phyloP scores from a whole-genome alignment of 2,888 invertebrate species.

The Biston betularia region DNA sequence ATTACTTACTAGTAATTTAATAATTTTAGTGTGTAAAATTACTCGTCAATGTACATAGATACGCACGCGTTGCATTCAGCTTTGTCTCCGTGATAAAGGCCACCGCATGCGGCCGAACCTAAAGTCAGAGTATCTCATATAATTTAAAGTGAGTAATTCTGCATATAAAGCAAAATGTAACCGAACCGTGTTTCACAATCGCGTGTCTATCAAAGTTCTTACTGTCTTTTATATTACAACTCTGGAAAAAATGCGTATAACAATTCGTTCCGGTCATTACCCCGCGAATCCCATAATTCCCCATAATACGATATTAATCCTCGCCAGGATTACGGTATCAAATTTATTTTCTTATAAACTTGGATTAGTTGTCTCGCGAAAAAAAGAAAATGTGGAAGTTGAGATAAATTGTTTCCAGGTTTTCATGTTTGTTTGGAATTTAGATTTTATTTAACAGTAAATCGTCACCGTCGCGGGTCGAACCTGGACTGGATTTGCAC shows the following conservation, averaged over 20 bases:
- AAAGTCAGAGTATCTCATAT: too few relatives aligned
- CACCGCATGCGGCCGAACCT: too few relatives aligned
- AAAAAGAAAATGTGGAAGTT: constrained; percentile 40
- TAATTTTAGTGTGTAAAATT: too few relatives aligned
- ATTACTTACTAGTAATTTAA: too few relatives aligned
- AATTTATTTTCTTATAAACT: constrained; percentile 67
- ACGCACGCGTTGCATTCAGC: too few relatives aligned
- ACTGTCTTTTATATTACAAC: not conserved
- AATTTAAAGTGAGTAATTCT: too few relatives aligned
- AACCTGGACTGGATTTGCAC: too few relatives aligned
- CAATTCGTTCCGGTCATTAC: constrained; percentile 51
- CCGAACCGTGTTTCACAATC: not conserved
- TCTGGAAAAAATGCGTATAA: constrained; percentile 31
- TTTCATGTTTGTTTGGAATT: not conserved
- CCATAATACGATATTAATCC: constrained; percentile 65
- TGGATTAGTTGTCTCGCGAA: constrained; percentile 46
- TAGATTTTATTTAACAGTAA: not conserved
- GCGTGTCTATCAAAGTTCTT: not conserved
- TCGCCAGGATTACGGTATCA: constrained; percentile 59
- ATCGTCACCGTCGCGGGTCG: too few relatives aligned
- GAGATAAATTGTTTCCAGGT: constrained; percentile 1
- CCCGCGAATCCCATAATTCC: constrained; percentile 43
- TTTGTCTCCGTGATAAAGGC: too few relatives aligned
- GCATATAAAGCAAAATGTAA: too few relatives aligned
- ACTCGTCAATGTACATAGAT: too few relatives aligned